Evolutionary conservation across 1,140 invertebrate genomes (phyloP).

Genomic region (Danaus melanippus): DNA sequence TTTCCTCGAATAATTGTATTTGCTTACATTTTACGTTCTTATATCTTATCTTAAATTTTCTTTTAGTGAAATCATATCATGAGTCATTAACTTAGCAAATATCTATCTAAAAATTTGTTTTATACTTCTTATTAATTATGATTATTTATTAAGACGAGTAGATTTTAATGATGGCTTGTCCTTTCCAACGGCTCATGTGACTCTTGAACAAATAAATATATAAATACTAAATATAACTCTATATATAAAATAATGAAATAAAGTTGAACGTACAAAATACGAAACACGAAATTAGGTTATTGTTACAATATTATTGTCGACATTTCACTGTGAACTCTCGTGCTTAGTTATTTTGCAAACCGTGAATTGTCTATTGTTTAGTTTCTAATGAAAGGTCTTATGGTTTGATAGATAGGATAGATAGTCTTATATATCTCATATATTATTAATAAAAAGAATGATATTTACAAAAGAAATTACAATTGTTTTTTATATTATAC

Average conservation of each 20-base stretch:
- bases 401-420: conserved; percentile 49
- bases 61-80: conserved; percentile 22
- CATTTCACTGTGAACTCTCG: conserved; percentile 39
- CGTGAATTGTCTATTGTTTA: conserved; percentile 41
- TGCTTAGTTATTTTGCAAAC: conserved; percentile 47
- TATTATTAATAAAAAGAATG: too few relatives aligned
- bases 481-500: too few relatives aligned
- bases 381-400: conserved; percentile 27
- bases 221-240: too few relatives aligned
- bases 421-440: too few relatives aligned
- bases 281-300: conserved; percentile 20
- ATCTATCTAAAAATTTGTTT: conserved; percentile 8
- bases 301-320: conserved; percentile 30
- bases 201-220: too few relatives aligned
- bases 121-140: conserved; percentile 8
- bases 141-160: too few relatives aligned
- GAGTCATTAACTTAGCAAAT: conserved; percentile 17
- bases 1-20: too few relatives aligned
- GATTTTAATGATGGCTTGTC: too few relatives aligned
- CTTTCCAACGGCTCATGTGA: too few relatives aligned
- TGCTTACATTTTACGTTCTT: too few relatives aligned
- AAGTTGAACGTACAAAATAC: background rate
- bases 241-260: background rate
- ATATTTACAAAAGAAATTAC: too few relatives aligned
- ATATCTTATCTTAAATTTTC: too few relatives aligned